These are phyloP conservation scores for Lochmaea capreae DNA, from an alignment of 2,888 invertebrate species.

Conservation along the genomic window DNA sequence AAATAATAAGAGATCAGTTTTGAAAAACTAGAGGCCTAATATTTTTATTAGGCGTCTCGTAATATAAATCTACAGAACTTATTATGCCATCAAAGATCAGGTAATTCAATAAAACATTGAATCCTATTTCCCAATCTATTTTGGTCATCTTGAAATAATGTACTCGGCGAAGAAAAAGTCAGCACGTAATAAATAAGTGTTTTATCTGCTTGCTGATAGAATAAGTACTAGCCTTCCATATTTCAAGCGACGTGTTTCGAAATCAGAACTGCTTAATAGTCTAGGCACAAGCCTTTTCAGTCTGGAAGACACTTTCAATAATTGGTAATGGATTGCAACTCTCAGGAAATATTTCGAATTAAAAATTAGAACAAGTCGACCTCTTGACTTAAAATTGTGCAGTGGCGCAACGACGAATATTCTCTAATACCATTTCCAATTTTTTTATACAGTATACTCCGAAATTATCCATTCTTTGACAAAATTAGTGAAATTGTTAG, in stretches of 20 bases:
- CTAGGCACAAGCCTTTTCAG: slow-evolving; percentile 31
- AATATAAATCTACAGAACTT: neutral
- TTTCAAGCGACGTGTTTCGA: slow-evolving; percentile 44
- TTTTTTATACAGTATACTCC: neutral
- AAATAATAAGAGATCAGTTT: too few species aligned
- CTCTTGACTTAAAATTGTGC: neutral
- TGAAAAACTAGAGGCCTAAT: too few species aligned
- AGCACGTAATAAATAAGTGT: slow-evolving; percentile 49
- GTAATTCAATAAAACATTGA: neutral
- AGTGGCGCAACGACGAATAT: neutral
- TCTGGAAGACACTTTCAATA: slow-evolving; percentile 36
- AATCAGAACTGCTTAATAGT: slow-evolving; percentile 35
- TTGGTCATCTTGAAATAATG: slow-evolving; percentile 30
- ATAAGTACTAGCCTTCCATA: slow-evolving; percentile 43
- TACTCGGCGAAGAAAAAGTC: slow-evolving; percentile 43
- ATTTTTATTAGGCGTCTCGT: neutral
- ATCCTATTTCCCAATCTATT: slow-evolving; percentile 32
- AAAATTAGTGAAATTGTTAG: neutral
- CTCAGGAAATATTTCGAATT: slow-evolving; percentile 31
- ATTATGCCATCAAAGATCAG: neutral
- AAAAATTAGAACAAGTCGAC: slow-evolving; percentile 28
- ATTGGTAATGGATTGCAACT: slow-evolving; percentile 36
- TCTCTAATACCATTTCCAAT: neutral
- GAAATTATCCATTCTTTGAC: neutral
- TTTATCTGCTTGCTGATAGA: slow-evolving; percentile 46